Evolutionary conservation across 2,888 invertebrate genomes (phyloP), one percentile per base, ranked within the genome.

Genomic region (Apodemia mormo): DNA sequence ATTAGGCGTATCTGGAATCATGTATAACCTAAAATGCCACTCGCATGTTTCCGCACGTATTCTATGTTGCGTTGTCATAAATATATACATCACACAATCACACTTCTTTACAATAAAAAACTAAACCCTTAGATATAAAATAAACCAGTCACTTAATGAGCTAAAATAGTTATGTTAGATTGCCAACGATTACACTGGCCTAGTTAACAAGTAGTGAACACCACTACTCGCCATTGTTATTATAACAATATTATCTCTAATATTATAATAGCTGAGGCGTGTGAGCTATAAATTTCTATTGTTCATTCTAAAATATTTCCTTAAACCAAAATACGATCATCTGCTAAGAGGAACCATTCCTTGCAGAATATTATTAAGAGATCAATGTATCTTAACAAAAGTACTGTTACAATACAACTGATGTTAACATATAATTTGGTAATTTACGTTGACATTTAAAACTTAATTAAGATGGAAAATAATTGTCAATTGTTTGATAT

Each of bases 71-170:
- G 58, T 83, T 85, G 82, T 85, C 84, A 81, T 80, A 80, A 77
- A 80, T 90, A 90, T 91, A 89, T 89, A 92, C 90, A 90, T 83
- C 86, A 89, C 90, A 90, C 91, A 90, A 86, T 85, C 92, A 91
- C 90, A 89, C 90, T 80, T 89, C 76, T 92, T 89, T 91, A 92
- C 89, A 91, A 86, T 90, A 91, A 88, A 87, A 92, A 89, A 90
- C 88, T 88, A 85, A 82, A 79, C 85, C 84, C 87, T 90, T 85
- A 90, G 90, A 85, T 89, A 90, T 89, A 82, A 83, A 88, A 80
- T 87, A 91, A 91, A 87, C 90, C 92, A 92, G 92, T 92, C 92
- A 87, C 92, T 92, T 90, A 92, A 85, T 89, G 86, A 90, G 85
- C 90, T 91, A 88, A 88, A 85, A 86, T 91, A 90, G 82, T 86